Percentiles rank a stretch among this genome's conserved stretches.
These are phyloP conservation scores for Drepanosiphum platanoidis DNA, from an alignment of 2,888 invertebrate genomes.

Conservation along the genomic window DNA sequence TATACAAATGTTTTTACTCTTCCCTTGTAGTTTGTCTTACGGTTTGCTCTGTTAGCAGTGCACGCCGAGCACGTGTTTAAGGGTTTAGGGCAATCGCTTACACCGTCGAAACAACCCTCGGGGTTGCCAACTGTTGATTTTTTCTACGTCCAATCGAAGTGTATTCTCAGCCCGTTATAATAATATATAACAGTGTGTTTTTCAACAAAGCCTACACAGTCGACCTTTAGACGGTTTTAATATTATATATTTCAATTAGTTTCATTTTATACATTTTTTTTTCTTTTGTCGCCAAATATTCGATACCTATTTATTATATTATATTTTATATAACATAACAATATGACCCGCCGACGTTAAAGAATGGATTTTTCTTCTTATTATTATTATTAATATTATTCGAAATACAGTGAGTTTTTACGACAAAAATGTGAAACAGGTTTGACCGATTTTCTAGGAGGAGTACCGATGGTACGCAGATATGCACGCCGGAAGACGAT, in stretches of 20 bases:
- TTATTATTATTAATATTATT: too few relatives aligned
- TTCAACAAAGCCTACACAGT: too few relatives aligned
- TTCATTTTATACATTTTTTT: too few relatives aligned
- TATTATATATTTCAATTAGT: too few relatives aligned
- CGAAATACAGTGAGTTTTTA: background rate
- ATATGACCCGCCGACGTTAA: too few relatives aligned
- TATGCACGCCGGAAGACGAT: slow-evolving; percentile 51
- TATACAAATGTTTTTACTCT: background rate
- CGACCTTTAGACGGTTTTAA: too few relatives aligned
- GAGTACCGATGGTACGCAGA: background rate
- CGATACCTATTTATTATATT: too few relatives aligned
- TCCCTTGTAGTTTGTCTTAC: background rate
- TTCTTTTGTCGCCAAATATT: too few relatives aligned
- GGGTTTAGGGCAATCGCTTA: background rate
- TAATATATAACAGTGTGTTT: background rate
- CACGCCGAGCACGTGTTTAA: slow-evolving; percentile 38
- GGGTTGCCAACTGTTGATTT: slow-evolving; percentile 58
- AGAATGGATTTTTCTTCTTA: too few relatives aligned
- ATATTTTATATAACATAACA: too few relatives aligned
- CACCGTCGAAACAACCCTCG: slow-evolving; percentile 47
- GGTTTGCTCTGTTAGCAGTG: background rate
- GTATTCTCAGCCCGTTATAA: background rate
- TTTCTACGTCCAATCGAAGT: background rate
- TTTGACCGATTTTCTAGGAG: background rate
- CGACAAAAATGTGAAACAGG: background rate